Evolutionary conservation across 2,797 vertebrate genomes (phyloP), one percentile per base, ranked within the genome.

Genomic region (Holocentrus rufus): DNA sequence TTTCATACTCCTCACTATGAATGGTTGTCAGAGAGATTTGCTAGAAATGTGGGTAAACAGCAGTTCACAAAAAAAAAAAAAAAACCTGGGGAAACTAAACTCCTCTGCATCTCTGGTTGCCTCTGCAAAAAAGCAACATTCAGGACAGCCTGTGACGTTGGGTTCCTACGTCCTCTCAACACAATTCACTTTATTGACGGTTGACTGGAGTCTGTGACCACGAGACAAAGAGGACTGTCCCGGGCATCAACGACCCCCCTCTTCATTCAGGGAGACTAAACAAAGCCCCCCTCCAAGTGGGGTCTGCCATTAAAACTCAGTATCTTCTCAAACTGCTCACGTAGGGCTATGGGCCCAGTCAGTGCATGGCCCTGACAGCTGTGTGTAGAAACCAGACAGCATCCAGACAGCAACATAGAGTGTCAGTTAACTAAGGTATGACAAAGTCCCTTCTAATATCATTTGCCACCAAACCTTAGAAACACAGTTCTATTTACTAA

Each of bases 181-280:
- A 83, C 83, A 85, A 82, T 88, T 84, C 77, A 56, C 79, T 87
- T 92, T 85, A 90, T 89, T 87, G 92, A 90, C 57, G 90, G 85
- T 83, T 88, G 88, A 90, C 90, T 91, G 87, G 85, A 92, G 84
- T 55, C 68, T 85, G 83, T 76, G 65, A 87, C 81, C 77, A 65
- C 77, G 27, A 86, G 85, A 94, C 92, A 94, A 94, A 93, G 90
- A 87, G 15, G 69, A 77, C 78, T 66, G 72, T 89, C 79, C 79
- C 77, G 74, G 83, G 83, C 86, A 85, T 91, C 82, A 87, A 86
- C 87, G 84, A 83, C 81, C 64, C 82, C 71, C 44, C 70, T 80
- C 83, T 86, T 89, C 82, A 84, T 90, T 87, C 85, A 82, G 78
- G 70, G 68, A 77, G 50, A 73, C 78, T 18, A 69, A 77, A 85